Evolutionary conservation across 2,113 vertebrate species (phyloP), one percentile per base, ranked within the genome.

Genomic region (Dissostichus mawsoni): DNA sequence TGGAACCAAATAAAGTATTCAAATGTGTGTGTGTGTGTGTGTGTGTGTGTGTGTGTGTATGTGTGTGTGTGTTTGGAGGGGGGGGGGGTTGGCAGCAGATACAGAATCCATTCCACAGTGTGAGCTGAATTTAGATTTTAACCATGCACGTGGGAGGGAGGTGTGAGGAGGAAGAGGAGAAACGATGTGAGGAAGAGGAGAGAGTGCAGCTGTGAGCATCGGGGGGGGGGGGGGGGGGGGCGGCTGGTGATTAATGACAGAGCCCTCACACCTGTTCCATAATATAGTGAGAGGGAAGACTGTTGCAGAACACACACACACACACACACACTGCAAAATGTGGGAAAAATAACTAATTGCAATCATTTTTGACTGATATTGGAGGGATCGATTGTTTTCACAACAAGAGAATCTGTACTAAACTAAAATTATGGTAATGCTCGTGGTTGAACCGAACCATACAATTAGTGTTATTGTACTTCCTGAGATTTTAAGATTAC

Each of bases 111-210:
- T 71, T 65, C 68, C 50, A 61, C 76, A 45, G 25, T 78, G 90
- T 88, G 88, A 88, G 69, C 74, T 72, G 93, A 94, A 93, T 92
- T 84, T 87, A 74, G 87, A 93, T 87, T 65, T 57, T n/a, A 63
- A 74, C 41, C 56, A 74, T 61, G 73, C 33, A 66, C 80, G 58
- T 3, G 1, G 65, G 41, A 69, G 50, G 68, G 52, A 20, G 55
- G 23, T 23, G 23, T 23, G 23, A 23, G 23, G 23, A 36, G 33
- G 33, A 36, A 5, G 33, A 36, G 33, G 33, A 36, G 33, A 36
- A 36, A 36, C 33, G 33, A 36, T 36, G 33, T 36, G 47, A 52
- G 18, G 47, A 17, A 7, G 5, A 0, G 4, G 9, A 8, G 18
- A 8, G n/a, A 20, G 74, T 80, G 86, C 75, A 84, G 81, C 86